phyloP scores from a whole-genome alignment of 2,797 vertebrate genomes.

The Pitangus sulphuratus region DNA sequence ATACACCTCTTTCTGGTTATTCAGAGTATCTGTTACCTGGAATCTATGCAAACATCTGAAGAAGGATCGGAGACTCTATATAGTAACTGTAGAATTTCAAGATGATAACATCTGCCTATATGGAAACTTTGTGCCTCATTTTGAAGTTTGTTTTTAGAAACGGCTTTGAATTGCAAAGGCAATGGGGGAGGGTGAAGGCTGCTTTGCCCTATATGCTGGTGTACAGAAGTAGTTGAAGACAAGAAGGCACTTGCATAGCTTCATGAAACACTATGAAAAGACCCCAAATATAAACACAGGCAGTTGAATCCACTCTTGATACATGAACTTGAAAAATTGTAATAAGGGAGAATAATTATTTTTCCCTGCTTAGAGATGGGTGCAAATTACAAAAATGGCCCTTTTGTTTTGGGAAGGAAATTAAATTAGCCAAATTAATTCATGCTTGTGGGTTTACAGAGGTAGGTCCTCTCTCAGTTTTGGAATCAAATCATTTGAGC shows the following conservation, averaged over 20 bases:
- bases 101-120: conserved; percentile 66
- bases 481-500: background rate
- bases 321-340: background rate
- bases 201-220: background rate
- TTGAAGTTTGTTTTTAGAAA: conserved; percentile 52
- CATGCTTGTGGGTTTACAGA: background rate
- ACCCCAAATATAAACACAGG: background rate
- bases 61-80: conserved; percentile 59
- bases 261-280: background rate
- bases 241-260: background rate
- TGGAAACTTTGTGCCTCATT: conserved; percentile 62
- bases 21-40: conserved; percentile 61
- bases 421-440: background rate
- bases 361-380: background rate
- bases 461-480: background rate
- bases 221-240: background rate
- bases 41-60: conserved; percentile 66
- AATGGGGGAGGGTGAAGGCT: background rate
- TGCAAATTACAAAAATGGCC: background rate
- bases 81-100: conserved; percentile 67
- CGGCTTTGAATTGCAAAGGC: conserved; percentile 62
- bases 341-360: background rate
- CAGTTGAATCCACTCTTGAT: background rate
- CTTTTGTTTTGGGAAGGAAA: background rate
- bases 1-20: conserved; percentile 58